These are phyloP conservation scores for Pedionomus torquatus DNA, from an alignment of 2,113 vertebrate species.

Conservation along the genomic window DNA sequence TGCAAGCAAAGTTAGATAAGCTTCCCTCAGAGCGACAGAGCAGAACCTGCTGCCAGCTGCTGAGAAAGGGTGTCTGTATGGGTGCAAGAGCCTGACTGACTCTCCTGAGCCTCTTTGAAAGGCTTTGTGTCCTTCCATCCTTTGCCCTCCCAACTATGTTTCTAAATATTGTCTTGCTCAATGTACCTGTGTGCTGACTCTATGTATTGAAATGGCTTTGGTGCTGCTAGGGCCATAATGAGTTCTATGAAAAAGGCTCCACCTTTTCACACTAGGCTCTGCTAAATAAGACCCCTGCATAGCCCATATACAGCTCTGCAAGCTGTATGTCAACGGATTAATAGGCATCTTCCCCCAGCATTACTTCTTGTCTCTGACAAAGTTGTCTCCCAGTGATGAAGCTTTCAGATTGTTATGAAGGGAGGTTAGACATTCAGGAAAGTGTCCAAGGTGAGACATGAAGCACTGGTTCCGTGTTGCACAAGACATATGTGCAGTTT, in stretches of 20 bases:
- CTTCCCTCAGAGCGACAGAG: background rate
- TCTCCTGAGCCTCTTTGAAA: background rate
- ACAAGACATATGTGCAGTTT: accelerated
- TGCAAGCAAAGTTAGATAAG: background rate
- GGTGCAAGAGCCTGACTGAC: background rate
- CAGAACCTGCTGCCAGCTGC: background rate
- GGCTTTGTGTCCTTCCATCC: background rate
- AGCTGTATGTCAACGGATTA: background rate
- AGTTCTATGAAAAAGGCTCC: background rate
- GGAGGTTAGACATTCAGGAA: background rate
- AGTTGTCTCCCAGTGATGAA: background rate
- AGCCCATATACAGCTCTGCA: background rate
- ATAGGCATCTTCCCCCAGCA: accelerated
- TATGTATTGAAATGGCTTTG: background rate
- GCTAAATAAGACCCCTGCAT: background rate
- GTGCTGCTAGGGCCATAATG: background rate
- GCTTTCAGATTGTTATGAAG: background rate
- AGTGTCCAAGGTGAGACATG: background rate
- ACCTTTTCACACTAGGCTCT: background rate
- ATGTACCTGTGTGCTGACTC: background rate
- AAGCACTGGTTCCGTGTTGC: background rate
- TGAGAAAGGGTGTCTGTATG: background rate
- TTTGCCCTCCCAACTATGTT: background rate
- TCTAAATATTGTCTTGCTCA: background rate
- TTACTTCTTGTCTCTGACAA: background rate